Conservation (phyloP, 2,888 invertebrate species). For the Amphipyra berbera region DNA sequence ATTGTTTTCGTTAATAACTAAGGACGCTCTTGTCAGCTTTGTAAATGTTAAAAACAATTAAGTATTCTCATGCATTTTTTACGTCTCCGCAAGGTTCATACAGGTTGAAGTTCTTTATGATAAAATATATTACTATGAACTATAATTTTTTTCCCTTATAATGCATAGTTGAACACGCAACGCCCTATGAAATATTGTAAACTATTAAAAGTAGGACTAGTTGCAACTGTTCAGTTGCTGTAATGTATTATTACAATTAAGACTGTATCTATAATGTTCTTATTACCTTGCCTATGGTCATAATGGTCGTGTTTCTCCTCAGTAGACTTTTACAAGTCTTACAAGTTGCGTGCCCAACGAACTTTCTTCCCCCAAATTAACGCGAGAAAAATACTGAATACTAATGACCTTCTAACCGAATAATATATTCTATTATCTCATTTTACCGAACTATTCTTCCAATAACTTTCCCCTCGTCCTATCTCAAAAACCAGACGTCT, state of each 20-base stretch:
- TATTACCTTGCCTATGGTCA: background rate
- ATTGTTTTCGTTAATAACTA: too few species aligned
- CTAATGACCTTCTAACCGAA: constrained; percentile 49
- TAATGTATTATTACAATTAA: background rate
- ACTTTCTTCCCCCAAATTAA: constrained; percentile 15
- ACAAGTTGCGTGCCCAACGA: background rate
- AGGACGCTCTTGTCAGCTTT: too few species aligned
- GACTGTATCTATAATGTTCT: too few species aligned
- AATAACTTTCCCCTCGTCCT: constrained; percentile 77
- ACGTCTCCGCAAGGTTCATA: constrained; percentile 7
- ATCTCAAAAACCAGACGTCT: constrained; percentile 85
- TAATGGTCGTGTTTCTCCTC: background rate
- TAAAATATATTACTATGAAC: constrained; percentile 5
- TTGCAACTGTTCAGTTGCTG: background rate
- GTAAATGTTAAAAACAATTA: background rate
- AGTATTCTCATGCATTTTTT: too few species aligned
- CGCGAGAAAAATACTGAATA: constrained; percentile 36
- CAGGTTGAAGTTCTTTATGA: constrained; percentile 18
- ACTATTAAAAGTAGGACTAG: constrained; percentile 14
- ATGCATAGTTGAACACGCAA: constrained; percentile 20
- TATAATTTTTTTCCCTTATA: constrained; percentile 14
- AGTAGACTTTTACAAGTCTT: too few species aligned
- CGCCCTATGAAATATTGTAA: constrained; percentile 3
- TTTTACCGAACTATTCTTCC: constrained; percentile 71
- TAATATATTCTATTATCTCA: constrained; percentile 69